phyloP scores from a whole-genome alignment of 1,140 invertebrate genomes.

The Prorops nasuta region DNA sequence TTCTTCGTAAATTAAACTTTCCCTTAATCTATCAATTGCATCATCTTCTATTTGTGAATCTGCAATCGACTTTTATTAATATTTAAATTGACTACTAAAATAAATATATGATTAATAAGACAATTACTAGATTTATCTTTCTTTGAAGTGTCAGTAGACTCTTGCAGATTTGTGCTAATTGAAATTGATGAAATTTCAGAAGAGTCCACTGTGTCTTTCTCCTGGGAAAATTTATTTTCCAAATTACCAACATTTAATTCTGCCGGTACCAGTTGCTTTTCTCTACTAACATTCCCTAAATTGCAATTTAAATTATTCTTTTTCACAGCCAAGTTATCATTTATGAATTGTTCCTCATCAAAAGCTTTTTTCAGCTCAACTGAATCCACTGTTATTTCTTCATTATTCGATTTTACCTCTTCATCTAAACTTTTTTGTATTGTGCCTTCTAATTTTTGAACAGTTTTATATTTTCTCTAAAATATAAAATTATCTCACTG shows the following conservation, averaged over 20 bases:
- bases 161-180: slow-evolving; percentile 14
- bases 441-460: slow-evolving; percentile 67
- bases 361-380: slow-evolving; percentile 9
- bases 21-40: slow-evolving; percentile 56
- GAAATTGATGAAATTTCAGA: slow-evolving; percentile 17
- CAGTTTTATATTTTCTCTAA: slow-evolving; percentile 68
- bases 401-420: slow-evolving; percentile 52
- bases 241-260: slow-evolving; percentile 1
- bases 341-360: slow-evolving; percentile 1
- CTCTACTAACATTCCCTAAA: slow-evolving; percentile 3
- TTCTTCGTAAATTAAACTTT: slow-evolving; percentile 68
- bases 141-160: slow-evolving; percentile 6
- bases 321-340: neutral
- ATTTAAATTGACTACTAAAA: neutral
- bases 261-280: slow-evolving; percentile 6
- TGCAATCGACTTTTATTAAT: slow-evolving; percentile 29
- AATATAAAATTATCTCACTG: slow-evolving; percentile 24
- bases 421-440: slow-evolving; percentile 54
- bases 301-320: neutral
- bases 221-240: slow-evolving; percentile 16
- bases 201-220: slow-evolving; percentile 40
- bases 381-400: slow-evolving; percentile 42
- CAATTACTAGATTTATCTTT: slow-evolving; percentile 16
- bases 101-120: neutral
- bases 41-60: slow-evolving; percentile 53